Evolutionary conservation across 2,797 vertebrate species (phyloP), one percentile per base, ranked within the genome.

Genomic region (Danio choprae): DNA sequence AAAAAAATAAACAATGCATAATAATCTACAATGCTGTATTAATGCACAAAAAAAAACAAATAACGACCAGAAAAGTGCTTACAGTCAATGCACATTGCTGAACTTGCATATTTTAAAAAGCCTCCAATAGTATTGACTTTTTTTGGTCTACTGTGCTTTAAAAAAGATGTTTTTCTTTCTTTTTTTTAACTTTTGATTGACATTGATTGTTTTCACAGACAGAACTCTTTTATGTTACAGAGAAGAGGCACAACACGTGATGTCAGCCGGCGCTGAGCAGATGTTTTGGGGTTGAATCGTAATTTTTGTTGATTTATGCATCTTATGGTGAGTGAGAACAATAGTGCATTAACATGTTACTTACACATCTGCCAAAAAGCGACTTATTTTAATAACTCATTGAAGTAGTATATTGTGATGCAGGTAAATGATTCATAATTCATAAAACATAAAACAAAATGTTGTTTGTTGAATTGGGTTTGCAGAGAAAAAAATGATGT

Each of bases 301-400:
- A 51, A 62, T 50, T 51, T 29, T 6, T 11, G 20, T n/a, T 63
- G 51, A 74, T 74, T 62, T 51, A 69, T 69, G 58, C 72, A 51
- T 74, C 46, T 41, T 62, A 50, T n/a, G 16, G 29, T 22, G 73
- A 41, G 36, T 53, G 59, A 40, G 58, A 74, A 74, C 15, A 51
- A 63, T 53, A 72, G 16, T 75, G 58, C 46, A 62, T 63, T 63
- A 63, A 41, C 29, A 75, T 63, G 60, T 41, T 15, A 50, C 20
- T 51, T 40, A 63, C 51, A 74, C 73, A 51, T 75, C 46, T 75
- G 59, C 46, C 36, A 62, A 74, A 62, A 50, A 15, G 44, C n/a
- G 8, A 56, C 13, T 40, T 63, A 75, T 75, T 75, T 75, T 63
- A 4, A 41, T 59, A 74, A 20, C 18, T 44, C 22, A 18, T 16